These are phyloP conservation scores for Cottoperca gobio DNA, from an alignment of 2,797 vertebrate genomes.

Conservation along the genomic window DNA sequence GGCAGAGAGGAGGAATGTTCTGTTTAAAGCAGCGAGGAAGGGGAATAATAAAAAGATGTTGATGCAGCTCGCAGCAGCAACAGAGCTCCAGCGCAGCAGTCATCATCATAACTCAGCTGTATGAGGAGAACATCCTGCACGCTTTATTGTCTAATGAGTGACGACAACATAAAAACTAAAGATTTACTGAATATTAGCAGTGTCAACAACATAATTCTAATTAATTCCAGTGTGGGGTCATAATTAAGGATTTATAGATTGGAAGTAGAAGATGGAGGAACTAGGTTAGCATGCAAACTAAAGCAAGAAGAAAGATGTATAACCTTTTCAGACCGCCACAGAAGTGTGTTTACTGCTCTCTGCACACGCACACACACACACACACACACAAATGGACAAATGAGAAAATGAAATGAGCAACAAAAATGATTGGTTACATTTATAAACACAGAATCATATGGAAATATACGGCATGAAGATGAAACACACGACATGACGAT, in stretches of 20 bases:
- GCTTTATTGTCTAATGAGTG: slow-evolving; percentile 12
- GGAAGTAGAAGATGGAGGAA: neutral
- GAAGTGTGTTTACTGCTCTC: slow-evolving; percentile 68
- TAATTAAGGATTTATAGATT: slow-evolving; percentile 3
- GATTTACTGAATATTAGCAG: neutral
- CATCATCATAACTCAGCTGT: slow-evolving; percentile 33
- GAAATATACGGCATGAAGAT: neutral
- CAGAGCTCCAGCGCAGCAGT: neutral
- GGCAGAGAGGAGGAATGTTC: slow-evolving; percentile 3
- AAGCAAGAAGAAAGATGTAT: slow-evolving; percentile 23
- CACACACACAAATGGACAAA: slow-evolving; percentile 44
- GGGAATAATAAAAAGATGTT: slow-evolving; percentile 36
- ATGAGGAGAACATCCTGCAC: slow-evolving; percentile 23
- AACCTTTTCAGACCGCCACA: slow-evolving; percentile 67
- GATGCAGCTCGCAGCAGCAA: slow-evolving; percentile 32
- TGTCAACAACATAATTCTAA: neutral
- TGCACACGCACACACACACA: slow-evolving; percentile 45
- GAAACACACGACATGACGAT: neutral
- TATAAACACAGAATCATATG: neutral
- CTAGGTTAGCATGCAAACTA: slow-evolving; percentile 38
- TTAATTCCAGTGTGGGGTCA: neutral
- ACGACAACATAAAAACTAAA: neutral
- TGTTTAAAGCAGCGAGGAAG: slow-evolving; percentile 24
- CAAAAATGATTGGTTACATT: slow-evolving; percentile 2
- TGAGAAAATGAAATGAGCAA: slow-evolving; percentile 46